phyloP scores from a whole-genome alignment of 1,140 invertebrate genomes.

The Nasonia giraulti region DNA sequence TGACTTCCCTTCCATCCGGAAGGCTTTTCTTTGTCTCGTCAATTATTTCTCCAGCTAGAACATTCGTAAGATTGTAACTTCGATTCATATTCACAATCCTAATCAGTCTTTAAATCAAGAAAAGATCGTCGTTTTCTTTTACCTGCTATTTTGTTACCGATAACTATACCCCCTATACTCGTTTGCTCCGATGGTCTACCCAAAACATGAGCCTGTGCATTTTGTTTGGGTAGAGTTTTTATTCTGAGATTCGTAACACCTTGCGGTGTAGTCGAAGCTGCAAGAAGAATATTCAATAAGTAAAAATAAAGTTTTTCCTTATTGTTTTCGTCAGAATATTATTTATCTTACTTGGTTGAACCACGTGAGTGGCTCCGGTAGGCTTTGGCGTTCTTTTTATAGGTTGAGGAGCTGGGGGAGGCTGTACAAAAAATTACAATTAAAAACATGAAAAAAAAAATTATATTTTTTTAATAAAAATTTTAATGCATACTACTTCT shows the following conservation, averaged over 20 bases:
- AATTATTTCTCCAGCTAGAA: conserved; percentile 68
- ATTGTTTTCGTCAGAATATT: conserved; percentile 3
- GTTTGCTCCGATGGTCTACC: conserved; percentile 78
- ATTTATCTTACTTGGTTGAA: conserved; percentile 58
- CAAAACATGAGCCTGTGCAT: conserved; percentile 26
- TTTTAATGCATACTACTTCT: conserved; percentile 57
- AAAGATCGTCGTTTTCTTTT: conserved; percentile 48
- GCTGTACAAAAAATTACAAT: conserved; percentile 24
- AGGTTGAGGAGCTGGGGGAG: conserved; percentile 31
- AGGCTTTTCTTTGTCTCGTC: conserved; percentile 71
- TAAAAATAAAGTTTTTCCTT: not conserved
- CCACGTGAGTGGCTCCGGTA: conserved; percentile 55
- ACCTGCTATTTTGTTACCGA: conserved; percentile 75
- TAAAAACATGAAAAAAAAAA: not conserved
- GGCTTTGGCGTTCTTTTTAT: conserved; percentile 51
- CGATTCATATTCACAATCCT: conserved; percentile 18
- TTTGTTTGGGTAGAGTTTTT: conserved; percentile 64
- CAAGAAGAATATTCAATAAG: conserved; percentile 10
- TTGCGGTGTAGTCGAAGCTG: conserved; percentile 60
- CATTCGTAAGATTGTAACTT: conserved; percentile 52
- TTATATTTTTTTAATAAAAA: conserved; percentile 20
- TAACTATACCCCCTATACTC: conserved; percentile 80
- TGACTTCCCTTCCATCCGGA: conserved; percentile 82
- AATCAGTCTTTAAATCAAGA: not conserved
- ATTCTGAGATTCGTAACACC: conserved; percentile 62